Base-by-base conservation (phyloP, 1,140 invertebrate genomes). In the Drosophila guanche region DNA sequence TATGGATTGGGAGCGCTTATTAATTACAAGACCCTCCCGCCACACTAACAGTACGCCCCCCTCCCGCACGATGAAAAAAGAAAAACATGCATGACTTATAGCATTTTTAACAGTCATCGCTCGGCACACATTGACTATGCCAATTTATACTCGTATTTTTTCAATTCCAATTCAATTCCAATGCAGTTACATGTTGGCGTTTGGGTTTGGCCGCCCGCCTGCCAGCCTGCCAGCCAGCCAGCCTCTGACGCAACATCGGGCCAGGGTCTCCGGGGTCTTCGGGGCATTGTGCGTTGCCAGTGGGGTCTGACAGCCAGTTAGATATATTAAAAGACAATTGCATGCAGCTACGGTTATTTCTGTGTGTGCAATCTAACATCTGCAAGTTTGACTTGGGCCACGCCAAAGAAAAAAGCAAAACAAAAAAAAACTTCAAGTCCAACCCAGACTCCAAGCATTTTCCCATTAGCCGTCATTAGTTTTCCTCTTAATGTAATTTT, bases 51-150 rank as follows among this genome's bases (percentile, higher is more conserved):
- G 33, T 12, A 4, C 33, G 10, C 33, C 33, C 33, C 10, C 33
- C 29, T 2, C 29, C 3, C 33, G 10, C 50, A 37, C 16, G 29
- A 52, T 20, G 33, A 12, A n/a, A 22, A 52, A n/a, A 14, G 14
- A 33, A 52, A 52, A 42, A 69, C 67, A 51, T 37, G 73, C 77
- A 85, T 85, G 68, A 74, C 76, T 86, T 80, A 69, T 60, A 68
- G 46, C 54, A 73, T 88, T 85, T 86, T 70, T 50, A 88, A 81
- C 83, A 88, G 83, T 85, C 81, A 80, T 85, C 78, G 80, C 75
- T 29, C 55, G 33, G 42, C 67, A 59, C 69, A 83, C 69, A 83
- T 47, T 55, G 60, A 79, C 80, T 65, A 72, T 25, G 72, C 72
- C 81, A 77, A 86, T 86, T 72, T 63, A 53, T 42, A 67, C 51